These are phyloP conservation scores for Mormoops blainvillei DNA, from an alignment of 2,113 vertebrate species.

Conservation along the genomic window DNA sequence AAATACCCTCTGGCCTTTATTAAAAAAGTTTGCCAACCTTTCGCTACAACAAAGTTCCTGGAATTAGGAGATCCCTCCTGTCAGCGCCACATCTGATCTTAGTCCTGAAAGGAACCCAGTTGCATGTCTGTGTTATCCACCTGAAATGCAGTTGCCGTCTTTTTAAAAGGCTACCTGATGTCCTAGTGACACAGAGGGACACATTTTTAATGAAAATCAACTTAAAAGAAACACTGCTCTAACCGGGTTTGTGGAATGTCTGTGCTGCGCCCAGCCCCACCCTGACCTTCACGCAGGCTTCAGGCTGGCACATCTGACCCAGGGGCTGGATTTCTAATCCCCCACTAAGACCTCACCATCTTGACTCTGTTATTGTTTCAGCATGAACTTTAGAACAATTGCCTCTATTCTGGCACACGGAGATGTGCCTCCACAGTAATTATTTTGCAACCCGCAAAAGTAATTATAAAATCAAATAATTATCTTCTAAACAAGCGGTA, in stretches of 20 bases:
- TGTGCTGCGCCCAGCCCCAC: neutral
- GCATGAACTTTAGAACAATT: conserved; percentile 54
- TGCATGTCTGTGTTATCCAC: neutral
- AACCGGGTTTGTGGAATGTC: neutral
- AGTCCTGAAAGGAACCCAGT: neutral
- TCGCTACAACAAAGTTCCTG: neutral
- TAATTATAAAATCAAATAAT: conserved; percentile 77
- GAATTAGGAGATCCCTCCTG: neutral
- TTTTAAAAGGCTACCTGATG: neutral
- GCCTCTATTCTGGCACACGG: conserved; percentile 66
- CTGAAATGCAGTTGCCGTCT: neutral
- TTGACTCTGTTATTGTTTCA: conserved; percentile 41
- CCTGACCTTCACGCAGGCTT: conserved; percentile 22
- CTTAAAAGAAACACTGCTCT: neutral
- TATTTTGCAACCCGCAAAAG: conserved; percentile 74
- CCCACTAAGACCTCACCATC: conserved; percentile 43
- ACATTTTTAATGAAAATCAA: neutral
- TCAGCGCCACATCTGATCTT: neutral
- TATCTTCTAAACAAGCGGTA: conserved; percentile 66
- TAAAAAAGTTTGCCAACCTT: neutral
- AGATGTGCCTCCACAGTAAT: conserved; percentile 66
- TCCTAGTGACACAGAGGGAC: neutral
- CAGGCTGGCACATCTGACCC: neutral
- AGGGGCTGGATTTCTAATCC: conserved; percentile 4
- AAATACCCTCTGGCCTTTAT: neutral